Base-by-base conservation (phyloP, 2,797 vertebrate genomes). In the Balearica regulorum region DNA sequence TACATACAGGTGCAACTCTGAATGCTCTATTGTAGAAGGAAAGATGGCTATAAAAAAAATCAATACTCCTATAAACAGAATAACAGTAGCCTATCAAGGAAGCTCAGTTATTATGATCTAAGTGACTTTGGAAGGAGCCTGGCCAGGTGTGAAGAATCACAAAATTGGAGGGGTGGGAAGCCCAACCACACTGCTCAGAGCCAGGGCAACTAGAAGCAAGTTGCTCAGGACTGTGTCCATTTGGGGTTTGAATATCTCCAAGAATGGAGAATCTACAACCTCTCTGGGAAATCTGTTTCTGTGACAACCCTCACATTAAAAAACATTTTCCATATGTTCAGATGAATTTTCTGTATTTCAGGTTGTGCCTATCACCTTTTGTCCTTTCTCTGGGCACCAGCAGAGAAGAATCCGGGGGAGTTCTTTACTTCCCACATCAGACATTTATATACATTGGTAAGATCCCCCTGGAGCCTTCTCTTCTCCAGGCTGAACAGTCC, bases 361-460 rank as follows among this genome's bases (percentile, higher is more conserved):
- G 6, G 8, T 46, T 82, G 13, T 28, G 28, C 18, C 7, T 1
- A 4, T 60, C 1, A 1, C 8, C 17, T 26, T 21, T 49, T 44
- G 16, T 33, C 18, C 7, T 75, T 82, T 81, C 12, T 44, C 22
- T 65, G 31, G 10, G 11, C 10, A 72, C 12, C 8, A 61, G 20
- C 31, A 60, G 51, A 51, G 33, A 65, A 53, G 33, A 48, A 13
- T 58, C 49, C 28, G 17, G 16, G 33, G 7, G 5, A 29, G 5
- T n/a, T 58, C 18, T 83, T 85, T 44, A 37, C 13, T 55, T 73
- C 10, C 33, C n/a, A 53, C 29, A 69, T 60, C 12, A 73, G 9
- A 8, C 60, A 55, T 68, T 51, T 65, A 5, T 9, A 25, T 10
- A 41, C 10, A 24, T n/a, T 26, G 14, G 5, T 81, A 48, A 84